phyloP scores from a whole-genome alignment of 1,140 invertebrate species.

The Hycleus phaleratus region DNA sequence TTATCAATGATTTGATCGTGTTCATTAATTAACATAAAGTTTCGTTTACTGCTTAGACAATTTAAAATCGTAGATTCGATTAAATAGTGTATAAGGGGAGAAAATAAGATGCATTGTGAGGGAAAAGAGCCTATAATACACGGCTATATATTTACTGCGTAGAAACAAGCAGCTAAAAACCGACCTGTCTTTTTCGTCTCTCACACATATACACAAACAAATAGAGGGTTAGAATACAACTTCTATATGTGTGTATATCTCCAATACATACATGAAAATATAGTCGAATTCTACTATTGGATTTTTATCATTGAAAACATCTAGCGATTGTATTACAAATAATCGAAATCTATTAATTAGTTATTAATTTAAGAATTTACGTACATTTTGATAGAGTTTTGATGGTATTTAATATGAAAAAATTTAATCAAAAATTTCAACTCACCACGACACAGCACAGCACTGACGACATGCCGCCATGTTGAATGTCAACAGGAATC shows the following conservation, averaged over 20 bases:
- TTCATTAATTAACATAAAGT: too few relatives aligned
- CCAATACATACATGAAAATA: too few relatives aligned
- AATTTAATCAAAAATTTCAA: slow-evolving; percentile 36
- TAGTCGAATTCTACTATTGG: too few relatives aligned
- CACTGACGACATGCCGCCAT: slow-evolving; percentile 93
- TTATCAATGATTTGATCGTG: not conserved
- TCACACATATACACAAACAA: not conserved
- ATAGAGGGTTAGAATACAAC: not conserved
- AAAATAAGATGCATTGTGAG: not conserved
- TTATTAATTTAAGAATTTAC: slow-evolving; percentile 12
- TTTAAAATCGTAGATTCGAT: too few relatives aligned
- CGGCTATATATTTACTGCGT: too few relatives aligned
- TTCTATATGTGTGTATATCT: not conserved
- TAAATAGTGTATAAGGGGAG: too few relatives aligned
- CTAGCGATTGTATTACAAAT: not conserved
- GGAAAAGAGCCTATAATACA: not conserved
- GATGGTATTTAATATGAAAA: slow-evolving; percentile 23
- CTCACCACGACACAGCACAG: slow-evolving; percentile 86
- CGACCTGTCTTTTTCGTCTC: not conserved
- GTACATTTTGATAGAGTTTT: slow-evolving; percentile 27
- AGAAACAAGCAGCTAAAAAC: too few relatives aligned
- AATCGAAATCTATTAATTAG: not conserved
- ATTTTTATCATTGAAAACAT: too few relatives aligned
- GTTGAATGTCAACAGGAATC: slow-evolving; percentile 61
- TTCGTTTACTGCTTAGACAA: too few relatives aligned